Percentiles rank a stretch among this genome's conserved stretches.
phyloP scores from a whole-genome alignment of 2,797 vertebrate species.

The Chiroxiphia lanceolata region DNA sequence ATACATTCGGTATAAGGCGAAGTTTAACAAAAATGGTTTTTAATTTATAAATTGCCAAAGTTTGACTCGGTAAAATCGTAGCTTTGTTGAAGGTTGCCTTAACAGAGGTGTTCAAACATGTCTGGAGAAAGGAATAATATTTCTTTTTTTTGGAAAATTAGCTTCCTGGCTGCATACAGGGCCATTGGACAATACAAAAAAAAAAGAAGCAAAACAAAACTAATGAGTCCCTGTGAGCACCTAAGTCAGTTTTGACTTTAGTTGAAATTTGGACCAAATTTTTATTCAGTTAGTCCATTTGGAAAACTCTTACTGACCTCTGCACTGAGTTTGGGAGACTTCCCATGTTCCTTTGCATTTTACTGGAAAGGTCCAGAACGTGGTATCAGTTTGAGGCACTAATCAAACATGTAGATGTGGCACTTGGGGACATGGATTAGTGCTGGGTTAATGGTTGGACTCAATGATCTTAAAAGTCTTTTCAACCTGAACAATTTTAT shows the following conservation, averaged over 20 bases:
- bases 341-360: accelerated
- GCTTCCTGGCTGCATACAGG: not conserved
- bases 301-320: not conserved
- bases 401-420: not conserved
- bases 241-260: not conserved
- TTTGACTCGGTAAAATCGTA: not conserved
- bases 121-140: not conserved
- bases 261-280: not conserved
- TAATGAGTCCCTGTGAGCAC: not conserved
- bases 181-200: not conserved
- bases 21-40: not conserved
- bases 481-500: not conserved
- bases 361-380: not conserved
- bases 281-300: not conserved
- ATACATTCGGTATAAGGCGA: not conserved
- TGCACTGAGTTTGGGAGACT: not conserved
- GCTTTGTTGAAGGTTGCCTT: not conserved
- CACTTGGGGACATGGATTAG: not conserved
- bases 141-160: not conserved
- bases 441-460: not conserved
- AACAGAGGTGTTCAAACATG: not conserved
- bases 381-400: not conserved
- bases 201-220: not conserved
- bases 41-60: not conserved
- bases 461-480: not conserved